Evolutionary conservation across 2,888 invertebrate genomes (phyloP).

Genomic region (Scaptomyza reducta): DNA sequence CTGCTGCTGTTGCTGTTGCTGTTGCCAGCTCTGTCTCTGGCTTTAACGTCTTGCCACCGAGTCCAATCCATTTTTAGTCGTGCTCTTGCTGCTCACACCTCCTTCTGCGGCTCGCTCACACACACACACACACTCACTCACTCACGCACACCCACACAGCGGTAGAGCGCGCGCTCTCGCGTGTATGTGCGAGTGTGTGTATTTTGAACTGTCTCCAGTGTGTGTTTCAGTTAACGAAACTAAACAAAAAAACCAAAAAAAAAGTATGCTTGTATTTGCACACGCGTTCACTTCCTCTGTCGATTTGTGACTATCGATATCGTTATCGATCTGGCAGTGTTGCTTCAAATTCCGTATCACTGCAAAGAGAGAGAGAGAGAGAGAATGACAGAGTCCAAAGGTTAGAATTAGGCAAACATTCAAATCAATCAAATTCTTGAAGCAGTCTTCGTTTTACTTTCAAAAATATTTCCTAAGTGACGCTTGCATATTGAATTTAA

Average conservation of each 20-base stretch:
- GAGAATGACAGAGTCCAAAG: background rate
- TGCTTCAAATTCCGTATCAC: conserved; percentile 12
- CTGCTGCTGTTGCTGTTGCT: conserved; percentile 57
- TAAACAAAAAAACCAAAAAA: conserved; percentile 41
- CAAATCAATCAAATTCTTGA: background rate
- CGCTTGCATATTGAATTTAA: conserved; percentile 34
- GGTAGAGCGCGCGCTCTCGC: conserved; percentile 36
- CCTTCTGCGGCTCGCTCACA: conserved; percentile 12
- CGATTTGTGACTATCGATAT: conserved; percentile 21
- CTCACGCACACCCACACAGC: conserved; percentile 65
- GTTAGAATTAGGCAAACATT: background rate
- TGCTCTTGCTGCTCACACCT: conserved; percentile 16
- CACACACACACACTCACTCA: conserved; percentile 37
- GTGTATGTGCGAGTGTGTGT: conserved; percentile 41
- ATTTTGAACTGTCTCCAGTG: conserved; percentile 29
- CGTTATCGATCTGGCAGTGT: conserved; percentile 11
- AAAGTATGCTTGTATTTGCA: conserved; percentile 12
- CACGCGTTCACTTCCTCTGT: conserved; percentile 39
- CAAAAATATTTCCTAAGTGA: background rate
- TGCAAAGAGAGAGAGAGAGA: conserved; percentile 28
- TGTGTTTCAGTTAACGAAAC: conserved; percentile 27
- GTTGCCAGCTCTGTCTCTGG: conserved; percentile 81
- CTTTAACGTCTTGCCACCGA: conserved; percentile 82
- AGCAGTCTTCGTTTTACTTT: background rate
- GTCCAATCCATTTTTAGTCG: conserved; percentile 84